These are phyloP conservation scores for Polietes domitor DNA, from an alignment of 2,888 invertebrate genomes.

Conservation along the genomic window DNA sequence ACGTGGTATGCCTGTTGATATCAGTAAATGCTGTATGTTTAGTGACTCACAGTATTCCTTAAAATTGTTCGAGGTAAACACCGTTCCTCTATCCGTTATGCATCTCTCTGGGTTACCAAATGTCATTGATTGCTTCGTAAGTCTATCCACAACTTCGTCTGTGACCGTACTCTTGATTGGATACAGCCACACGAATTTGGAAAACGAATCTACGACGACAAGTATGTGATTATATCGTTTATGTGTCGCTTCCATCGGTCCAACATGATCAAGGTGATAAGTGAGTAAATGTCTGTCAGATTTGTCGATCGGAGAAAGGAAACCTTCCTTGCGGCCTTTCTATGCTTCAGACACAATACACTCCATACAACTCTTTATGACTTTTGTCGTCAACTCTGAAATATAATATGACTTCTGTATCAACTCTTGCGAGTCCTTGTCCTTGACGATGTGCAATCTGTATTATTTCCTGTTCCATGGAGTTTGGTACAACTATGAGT, in stretches of 20 bases:
- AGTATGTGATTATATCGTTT: constrained; percentile 24
- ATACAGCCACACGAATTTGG: constrained; percentile 76
- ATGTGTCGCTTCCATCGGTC: constrained; percentile 65
- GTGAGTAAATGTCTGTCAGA: constrained; percentile 67
- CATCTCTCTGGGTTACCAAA: background rate
- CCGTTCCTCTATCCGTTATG: background rate
- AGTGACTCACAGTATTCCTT: constrained; percentile 72
- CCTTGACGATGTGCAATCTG: too few relatives aligned
- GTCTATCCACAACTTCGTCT: constrained; percentile 50
- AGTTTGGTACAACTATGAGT: constrained; percentile 52
- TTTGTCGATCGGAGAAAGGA: background rate
- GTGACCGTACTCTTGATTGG: constrained; percentile 71
- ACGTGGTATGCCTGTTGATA: constrained; percentile 71
- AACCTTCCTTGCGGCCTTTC: background rate
- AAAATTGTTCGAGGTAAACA: constrained; percentile 68
- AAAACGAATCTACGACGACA: constrained; percentile 66
- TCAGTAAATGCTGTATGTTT: constrained; percentile 70
- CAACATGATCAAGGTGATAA: constrained; percentile 44
- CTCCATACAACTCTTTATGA: background rate
- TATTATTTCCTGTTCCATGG: too few relatives aligned
- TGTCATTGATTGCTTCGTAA: constrained; percentile 36
- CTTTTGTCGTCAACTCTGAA: background rate
- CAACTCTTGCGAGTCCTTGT: constrained; percentile 62
- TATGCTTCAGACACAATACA: constrained; percentile 66
- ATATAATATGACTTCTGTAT: constrained; percentile 3